Evolutionary conservation across 1,140 invertebrate species (phyloP).

Genomic region (Drosophila nebulosa): DNA sequence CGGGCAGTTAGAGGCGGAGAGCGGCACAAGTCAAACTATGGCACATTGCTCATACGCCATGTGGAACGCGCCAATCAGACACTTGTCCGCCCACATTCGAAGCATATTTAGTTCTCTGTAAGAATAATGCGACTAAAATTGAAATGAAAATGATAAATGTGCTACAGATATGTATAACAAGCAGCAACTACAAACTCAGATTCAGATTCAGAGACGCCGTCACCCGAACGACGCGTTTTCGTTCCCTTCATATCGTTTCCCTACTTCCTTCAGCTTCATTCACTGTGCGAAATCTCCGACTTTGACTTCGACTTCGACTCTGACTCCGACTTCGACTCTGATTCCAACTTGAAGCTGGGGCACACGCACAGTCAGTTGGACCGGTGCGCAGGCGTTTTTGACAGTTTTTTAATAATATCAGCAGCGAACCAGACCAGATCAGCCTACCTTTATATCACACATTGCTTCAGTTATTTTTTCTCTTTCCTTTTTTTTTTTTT

Average conservation of each 20-base stretch:
- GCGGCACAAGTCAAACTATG: slow-evolving; percentile 17
- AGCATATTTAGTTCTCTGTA: slow-evolving; percentile 48
- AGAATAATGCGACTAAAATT: slow-evolving; percentile 73
- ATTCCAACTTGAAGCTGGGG: slow-evolving; percentile 11
- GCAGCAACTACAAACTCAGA: slow-evolving; percentile 17
- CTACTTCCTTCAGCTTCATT: too few species aligned
- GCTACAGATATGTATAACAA: slow-evolving; percentile 58
- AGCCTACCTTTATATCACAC: slow-evolving; percentile 60
- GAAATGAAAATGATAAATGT: slow-evolving; percentile 79
- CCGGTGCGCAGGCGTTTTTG: slow-evolving; percentile 74
- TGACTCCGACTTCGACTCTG: too few species aligned
- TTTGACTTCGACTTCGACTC: too few species aligned
- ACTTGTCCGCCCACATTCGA: slow-evolving; percentile 64
- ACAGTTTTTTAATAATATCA: slow-evolving; percentile 79
- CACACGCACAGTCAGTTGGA: slow-evolving; percentile 39
- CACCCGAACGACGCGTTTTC: too few species aligned
- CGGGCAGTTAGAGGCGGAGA: slow-evolving; percentile 7
- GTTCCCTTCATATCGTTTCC: neutral
- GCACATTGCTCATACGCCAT: slow-evolving; percentile 70
- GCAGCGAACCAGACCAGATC: slow-evolving; percentile 43
- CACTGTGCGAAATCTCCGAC: too few species aligned
- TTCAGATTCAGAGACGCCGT: slow-evolving; percentile 13
- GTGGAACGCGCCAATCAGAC: slow-evolving; percentile 74
- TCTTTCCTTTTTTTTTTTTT: slow-evolving; percentile 22
- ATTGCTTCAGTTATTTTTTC: slow-evolving; percentile 19